Evolutionary conservation across 2,797 vertebrate species (phyloP).

Genomic region (Falco berigora): DNA sequence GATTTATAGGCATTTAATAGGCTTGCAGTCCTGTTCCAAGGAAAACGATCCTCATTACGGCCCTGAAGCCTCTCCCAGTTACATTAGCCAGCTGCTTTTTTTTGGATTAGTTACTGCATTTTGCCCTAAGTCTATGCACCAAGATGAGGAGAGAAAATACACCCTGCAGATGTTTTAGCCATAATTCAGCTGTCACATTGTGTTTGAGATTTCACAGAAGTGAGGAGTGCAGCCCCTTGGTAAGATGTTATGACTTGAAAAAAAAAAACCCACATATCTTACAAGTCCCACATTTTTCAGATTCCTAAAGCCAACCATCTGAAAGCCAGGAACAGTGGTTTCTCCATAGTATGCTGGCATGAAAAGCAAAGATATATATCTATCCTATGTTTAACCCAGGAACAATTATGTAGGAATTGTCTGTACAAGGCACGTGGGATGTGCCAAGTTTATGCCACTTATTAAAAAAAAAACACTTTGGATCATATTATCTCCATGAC

Average conservation of each 20-base stretch:
- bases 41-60: not conserved
- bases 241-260: not conserved
- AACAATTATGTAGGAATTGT: not conserved
- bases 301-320: not conserved
- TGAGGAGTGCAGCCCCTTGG: not conserved
- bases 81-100: not conserved
- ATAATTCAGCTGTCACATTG: not conserved
- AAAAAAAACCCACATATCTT: not conserved
- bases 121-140: not conserved
- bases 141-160: not conserved
- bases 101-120: not conserved
- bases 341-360: not conserved
- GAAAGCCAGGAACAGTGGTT: not conserved
- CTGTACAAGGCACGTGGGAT: not conserved
- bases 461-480: not conserved
- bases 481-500: slow-evolving; percentile 46
- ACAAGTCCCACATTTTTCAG: not conserved
- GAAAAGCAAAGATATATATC: not conserved
- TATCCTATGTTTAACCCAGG: not conserved
- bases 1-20: not conserved
- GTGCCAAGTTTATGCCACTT: not conserved
- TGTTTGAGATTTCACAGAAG: not conserved
- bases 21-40: not conserved
- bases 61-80: not conserved
- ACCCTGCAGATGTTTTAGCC: not conserved